Base-by-base conservation (phyloP, 2,797 vertebrate genomes). In the Danio albolineatus region DNA sequence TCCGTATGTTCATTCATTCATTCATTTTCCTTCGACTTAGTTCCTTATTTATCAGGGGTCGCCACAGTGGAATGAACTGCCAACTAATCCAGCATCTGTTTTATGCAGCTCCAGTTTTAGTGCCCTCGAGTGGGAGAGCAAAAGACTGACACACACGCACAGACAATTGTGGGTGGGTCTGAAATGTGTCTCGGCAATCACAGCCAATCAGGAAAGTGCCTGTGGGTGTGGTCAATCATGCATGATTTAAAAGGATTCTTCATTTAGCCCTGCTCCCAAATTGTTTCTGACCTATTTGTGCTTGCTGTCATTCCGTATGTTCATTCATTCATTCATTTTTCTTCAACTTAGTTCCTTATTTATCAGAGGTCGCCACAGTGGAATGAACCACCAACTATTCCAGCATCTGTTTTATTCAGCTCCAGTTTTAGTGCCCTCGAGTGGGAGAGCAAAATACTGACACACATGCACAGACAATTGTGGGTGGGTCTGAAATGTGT, bases 361-460 rank as follows among this genome's bases (percentile, higher is more conserved):
- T 1, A 28, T 28, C 28, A 28, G 28, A 28, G 28, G 28, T 28
- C 3, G 3, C 28, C 28, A 28, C 28, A 28, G 28, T 3, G 28
- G 28, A 28, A 28, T 28, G 28, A 28, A 28, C 28, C 28, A n/a
- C n/a, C n/a, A n/a, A n/a, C n/a, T n/a, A n/a, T n/a, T n/a, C n/a
- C n/a, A n/a, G n/a, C n/a, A n/a, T n/a, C n/a, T n/a, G n/a, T n/a
- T n/a, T n/a, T n/a, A n/a, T n/a, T n/a, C n/a, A n/a, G n/a, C n/a
- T n/a, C n/a, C n/a, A n/a, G n/a, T n/a, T 85, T 81, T 88, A 38
- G 66, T 73, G 67, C 72, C 83, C 73, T 4, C 60, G 54, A 73
- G 78, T 38, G 44, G 48, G 75, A 78, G 66, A 66, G 60, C 38
- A 69, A 77, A 73, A 38, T 79, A 56, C 83, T 79, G 79, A 79